phyloP scores from a whole-genome alignment of 2,888 invertebrate species.

The Chirona hameri region DNA sequence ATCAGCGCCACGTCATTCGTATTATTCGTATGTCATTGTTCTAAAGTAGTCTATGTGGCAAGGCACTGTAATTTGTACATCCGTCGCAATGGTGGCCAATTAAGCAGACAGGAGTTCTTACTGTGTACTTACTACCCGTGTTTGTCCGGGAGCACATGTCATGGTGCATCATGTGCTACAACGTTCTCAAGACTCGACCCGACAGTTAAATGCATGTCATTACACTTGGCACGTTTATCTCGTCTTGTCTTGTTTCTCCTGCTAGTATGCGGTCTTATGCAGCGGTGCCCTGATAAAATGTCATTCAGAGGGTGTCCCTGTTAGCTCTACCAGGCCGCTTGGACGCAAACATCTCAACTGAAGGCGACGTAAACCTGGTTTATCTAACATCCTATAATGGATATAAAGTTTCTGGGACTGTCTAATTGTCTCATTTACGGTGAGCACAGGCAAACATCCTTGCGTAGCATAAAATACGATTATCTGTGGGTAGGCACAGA shows the following conservation, averaged over 20 bases:
- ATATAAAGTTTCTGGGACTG: background rate
- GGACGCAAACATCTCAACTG: background rate
- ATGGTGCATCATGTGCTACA: background rate
- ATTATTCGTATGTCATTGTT: no score
- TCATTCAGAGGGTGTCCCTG: background rate
- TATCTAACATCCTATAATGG: background rate
- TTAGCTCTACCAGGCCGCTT: background rate
- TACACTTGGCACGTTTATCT: background rate
- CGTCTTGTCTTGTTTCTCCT: background rate
- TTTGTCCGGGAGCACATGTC: background rate
- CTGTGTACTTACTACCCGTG: no score
- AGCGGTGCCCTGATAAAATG: background rate
- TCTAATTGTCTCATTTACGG: conserved; percentile 25
- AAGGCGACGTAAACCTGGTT: background rate
- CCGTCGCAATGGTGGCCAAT: no score
- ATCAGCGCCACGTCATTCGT: no score
- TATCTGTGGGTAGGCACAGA: conserved; percentile 1
- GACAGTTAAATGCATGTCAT: background rate
- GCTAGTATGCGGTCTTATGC: background rate
- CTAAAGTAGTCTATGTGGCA: no score
- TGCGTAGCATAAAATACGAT: conserved; percentile 26
- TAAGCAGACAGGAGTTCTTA: no score
- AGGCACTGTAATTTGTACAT: no score
- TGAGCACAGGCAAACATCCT: background rate
- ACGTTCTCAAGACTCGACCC: background rate